These are phyloP conservation scores for Molorchus minor DNA, from an alignment of 2,888 invertebrate genomes.

Conservation along the genomic window DNA sequence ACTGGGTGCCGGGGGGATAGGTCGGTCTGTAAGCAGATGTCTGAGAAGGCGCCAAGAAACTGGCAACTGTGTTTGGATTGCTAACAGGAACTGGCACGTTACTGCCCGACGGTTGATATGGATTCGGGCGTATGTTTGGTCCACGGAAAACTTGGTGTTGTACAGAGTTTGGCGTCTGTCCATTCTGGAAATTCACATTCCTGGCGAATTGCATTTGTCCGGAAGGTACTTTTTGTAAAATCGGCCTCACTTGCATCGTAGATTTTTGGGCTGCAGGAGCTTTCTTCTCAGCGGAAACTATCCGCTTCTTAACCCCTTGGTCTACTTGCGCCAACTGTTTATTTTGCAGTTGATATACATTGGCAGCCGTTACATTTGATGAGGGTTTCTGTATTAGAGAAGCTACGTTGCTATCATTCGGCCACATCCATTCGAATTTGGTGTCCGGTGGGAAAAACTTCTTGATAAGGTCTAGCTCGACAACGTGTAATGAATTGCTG, in stretches of 20 bases:
- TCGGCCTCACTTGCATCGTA: background rate
- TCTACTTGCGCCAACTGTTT: background rate
- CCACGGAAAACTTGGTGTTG: too few species aligned
- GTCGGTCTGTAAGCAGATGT: background rate
- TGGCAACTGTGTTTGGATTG: background rate
- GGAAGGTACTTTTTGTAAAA: background rate
- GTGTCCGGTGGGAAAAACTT: conserved; percentile 28
- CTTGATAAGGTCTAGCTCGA: conserved; percentile 23
- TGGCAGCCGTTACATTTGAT: background rate
- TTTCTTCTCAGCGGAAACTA: background rate
- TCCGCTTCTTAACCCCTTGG: background rate
- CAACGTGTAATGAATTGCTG: conserved; percentile 4
- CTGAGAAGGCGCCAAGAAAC: too few species aligned
- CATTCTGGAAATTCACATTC: too few species aligned
- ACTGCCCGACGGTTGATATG: too few species aligned
- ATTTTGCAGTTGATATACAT: background rate
- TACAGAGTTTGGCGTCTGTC: too few species aligned
- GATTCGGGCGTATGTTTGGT: too few species aligned
- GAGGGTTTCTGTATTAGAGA: conserved; percentile 7
- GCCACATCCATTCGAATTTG: conserved; percentile 25
- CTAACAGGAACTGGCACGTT: background rate
- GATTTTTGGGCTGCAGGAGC: background rate
- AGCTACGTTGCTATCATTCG: background rate
- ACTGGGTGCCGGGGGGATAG: background rate
- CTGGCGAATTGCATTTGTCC: too few species aligned